Evolutionary conservation across 2,797 vertebrate genomes (phyloP), one percentile per base, ranked within the genome.

Genomic region (Perodicticus potto): DNA sequence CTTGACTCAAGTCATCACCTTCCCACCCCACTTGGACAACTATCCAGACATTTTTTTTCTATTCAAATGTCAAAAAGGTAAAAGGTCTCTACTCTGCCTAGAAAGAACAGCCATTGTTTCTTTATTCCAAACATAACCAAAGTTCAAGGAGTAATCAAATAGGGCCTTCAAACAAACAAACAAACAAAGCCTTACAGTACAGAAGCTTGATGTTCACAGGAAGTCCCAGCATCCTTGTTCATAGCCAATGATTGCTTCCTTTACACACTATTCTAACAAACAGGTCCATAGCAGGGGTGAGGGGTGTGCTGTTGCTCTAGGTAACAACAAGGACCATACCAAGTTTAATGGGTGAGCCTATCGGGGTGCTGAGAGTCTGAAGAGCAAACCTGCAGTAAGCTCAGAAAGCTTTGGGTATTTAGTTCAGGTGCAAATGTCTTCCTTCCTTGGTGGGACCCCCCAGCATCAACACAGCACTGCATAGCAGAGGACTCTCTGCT

Each of bases 81-180:
- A 81, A 86, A 80, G 25, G 9, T 74, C 70, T 88, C 61, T 10
- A 88, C 23, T 91, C 34, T 13, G 1, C 65, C 53, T 29, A 8
- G 25, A 93, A 87, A 87, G 57, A 89, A 59, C 37, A 81, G 37
- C 10, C 13, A 14, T 70, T 8, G 17, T 94, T 95, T 20, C 65
- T 89, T 76, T 70, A 77, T 69, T 73, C 63, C 45, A 25, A 92
- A 84, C 34, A 78, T 19, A 81, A 55, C 22, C 55, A 14, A 57
- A 63, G 55, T 32, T 72, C 13, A 92, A 82, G 69, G 63, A 82
- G 7, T 65, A 57, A n/a, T 22, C 34, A 27, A 70, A 80, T 40
- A 57, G 77, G 76, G 45, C 11, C 74, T 55, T 55, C 40, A 32
- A 65, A 43, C 1, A 6, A 49, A 49, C 57, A 20, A 59, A 59